Percentiles rank a stretch among this genome's conserved stretches.
Evolutionary conservation across 2,113 vertebrate genomes (phyloP).

Genomic region (Phrynosoma blainvillii): DNA sequence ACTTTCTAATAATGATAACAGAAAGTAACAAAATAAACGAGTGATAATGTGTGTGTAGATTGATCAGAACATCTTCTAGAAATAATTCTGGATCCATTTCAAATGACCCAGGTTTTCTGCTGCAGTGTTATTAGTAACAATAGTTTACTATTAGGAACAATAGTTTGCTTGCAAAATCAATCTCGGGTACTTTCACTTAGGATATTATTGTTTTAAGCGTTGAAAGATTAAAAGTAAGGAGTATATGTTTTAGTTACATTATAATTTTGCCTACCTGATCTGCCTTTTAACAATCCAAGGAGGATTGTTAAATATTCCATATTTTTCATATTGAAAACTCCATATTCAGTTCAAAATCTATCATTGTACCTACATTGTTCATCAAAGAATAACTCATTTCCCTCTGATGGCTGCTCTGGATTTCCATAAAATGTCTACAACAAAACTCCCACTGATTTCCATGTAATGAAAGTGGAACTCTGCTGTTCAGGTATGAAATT

Average conservation of each 20-base stretch:
- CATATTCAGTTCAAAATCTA: not conserved
- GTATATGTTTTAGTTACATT: not conserved
- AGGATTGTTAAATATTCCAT: not conserved
- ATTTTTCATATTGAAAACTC: not conserved
- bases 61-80: not conserved
- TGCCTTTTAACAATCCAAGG: not conserved
- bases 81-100: not conserved
- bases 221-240: not conserved
- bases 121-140: too few species aligned
- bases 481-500: constrained; percentile 17
- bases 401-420: not conserved
- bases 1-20: not conserved
- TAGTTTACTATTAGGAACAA: too few species aligned
- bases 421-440: not conserved
- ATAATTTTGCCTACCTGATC: not conserved
- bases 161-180: not conserved
- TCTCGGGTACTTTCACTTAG: not conserved
- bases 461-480: not conserved
- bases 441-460: constrained; percentile 5
- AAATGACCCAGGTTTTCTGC: not conserved
- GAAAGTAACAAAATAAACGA: not conserved
- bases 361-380: not conserved
- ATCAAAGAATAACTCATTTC: constrained; percentile 1
- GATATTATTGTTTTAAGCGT: not conserved
- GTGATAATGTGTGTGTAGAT: not conserved